These are phyloP conservation scores for Schizothorax lantsangensis DNA, from an alignment of 2,797 vertebrate genomes.

Conservation along the genomic window DNA sequence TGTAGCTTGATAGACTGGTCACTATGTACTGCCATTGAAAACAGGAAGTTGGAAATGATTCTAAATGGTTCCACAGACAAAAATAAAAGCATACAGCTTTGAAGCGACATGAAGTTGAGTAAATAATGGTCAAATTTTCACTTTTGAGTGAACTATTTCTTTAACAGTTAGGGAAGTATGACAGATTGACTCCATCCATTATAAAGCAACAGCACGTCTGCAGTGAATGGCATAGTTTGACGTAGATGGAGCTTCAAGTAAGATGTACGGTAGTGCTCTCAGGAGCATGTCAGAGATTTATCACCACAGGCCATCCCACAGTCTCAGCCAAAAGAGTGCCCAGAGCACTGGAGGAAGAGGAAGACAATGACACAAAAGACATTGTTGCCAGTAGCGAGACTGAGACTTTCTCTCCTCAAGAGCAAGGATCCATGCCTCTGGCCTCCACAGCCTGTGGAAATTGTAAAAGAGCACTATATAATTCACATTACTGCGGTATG, in stretches of 20 bases:
- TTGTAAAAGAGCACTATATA: constrained; percentile 40
- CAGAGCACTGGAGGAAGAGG: constrained; percentile 1
- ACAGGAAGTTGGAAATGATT: neutral
- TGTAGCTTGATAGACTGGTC: neutral
- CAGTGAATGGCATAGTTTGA: constrained; percentile 37
- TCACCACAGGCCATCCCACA: constrained; percentile 41
- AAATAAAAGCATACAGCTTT: neutral
- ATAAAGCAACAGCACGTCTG: constrained; percentile 7
- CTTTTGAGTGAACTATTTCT: neutral
- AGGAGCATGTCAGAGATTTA: constrained; percentile 48
- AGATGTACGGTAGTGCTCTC: constrained; percentile 30
- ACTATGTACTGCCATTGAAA: neutral
- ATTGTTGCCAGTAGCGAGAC: neutral
- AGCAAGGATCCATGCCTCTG: constrained; percentile 17
- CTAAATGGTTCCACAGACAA: neutral
- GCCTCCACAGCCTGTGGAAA: constrained; percentile 36
- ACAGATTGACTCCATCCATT: constrained; percentile 19
- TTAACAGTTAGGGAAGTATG: constrained; percentile 17
- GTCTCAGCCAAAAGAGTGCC: constrained; percentile 31
- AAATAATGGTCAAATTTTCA: neutral
- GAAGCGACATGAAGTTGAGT: neutral
- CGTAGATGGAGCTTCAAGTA: constrained; percentile 37
- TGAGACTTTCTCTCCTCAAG: constrained; percentile 14
- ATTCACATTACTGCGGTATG: constrained; percentile 47
- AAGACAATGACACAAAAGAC: constrained; percentile 15